phyloP scores from a whole-genome alignment of 1,140 invertebrate species.

The Hycleus phaleratus region DNA sequence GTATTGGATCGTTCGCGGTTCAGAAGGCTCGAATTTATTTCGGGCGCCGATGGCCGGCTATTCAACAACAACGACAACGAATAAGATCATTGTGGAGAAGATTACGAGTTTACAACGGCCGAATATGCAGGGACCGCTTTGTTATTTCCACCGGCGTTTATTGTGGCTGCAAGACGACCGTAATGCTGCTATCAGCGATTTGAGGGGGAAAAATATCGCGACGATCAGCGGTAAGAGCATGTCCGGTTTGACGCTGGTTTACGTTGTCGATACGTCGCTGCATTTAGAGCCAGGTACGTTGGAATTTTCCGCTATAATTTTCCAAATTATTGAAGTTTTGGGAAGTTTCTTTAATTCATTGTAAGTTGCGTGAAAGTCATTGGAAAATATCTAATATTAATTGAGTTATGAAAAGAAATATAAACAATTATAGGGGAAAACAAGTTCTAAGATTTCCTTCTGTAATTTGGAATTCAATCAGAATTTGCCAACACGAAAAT shows the following conservation, averaged over 20 bases:
- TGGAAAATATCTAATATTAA: too few relatives aligned
- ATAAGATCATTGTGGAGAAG: slow-evolving; percentile 26
- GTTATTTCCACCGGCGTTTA: slow-evolving; percentile 70
- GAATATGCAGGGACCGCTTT: slow-evolving; percentile 55
- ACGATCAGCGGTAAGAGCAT: slow-evolving; percentile 55
- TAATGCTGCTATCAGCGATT: slow-evolving; percentile 69
- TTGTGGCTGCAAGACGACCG: slow-evolving; percentile 74
- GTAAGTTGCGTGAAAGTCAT: too few relatives aligned
- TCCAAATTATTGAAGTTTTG: too few relatives aligned
- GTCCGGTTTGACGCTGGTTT: slow-evolving; percentile 59
- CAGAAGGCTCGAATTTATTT: slow-evolving; percentile 65
- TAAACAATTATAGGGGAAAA: too few relatives aligned
- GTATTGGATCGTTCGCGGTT: slow-evolving; percentile 73
- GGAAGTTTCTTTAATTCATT: too few relatives aligned
- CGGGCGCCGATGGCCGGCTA: slow-evolving; percentile 55
- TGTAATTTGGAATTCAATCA: not conserved
- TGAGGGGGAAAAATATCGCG: slow-evolving; percentile 66
- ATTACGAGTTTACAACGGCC: slow-evolving; percentile 45
- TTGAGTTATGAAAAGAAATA: too few relatives aligned
- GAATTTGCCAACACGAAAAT: too few relatives aligned
- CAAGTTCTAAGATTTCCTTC: not conserved
- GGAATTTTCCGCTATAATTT: too few relatives aligned
- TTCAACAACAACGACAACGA: slow-evolving; percentile 4
- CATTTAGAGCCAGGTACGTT: slow-evolving; percentile 48
- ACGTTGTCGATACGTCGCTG: slow-evolving; percentile 62